Percentiles rank a stretch among this genome's conserved stretches.
Conservation (phyloP, 2,797 vertebrate genomes). For the Macroramphosus scolopax region DNA sequence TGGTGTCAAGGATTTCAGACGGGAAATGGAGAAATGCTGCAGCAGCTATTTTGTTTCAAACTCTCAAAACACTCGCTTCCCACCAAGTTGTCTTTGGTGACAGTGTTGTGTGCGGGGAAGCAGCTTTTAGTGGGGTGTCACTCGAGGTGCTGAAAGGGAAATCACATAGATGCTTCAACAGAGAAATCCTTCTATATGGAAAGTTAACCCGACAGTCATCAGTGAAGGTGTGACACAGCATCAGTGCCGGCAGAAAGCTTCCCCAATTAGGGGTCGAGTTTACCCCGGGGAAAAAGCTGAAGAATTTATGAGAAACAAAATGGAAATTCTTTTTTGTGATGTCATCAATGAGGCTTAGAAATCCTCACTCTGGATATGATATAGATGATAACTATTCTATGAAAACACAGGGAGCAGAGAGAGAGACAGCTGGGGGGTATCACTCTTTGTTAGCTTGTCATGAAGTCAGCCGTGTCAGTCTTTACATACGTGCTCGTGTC, state of each 20-base stretch:
- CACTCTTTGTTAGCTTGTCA: too few relatives aligned
- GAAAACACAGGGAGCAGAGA: conserved; percentile 26
- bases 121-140: conserved; percentile 73
- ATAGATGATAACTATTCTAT: conserved; percentile 15
- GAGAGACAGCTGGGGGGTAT: too few relatives aligned
- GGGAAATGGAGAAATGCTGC: conserved; percentile 77
- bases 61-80: conserved; percentile 73
- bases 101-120: conserved; percentile 70
- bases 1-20: conserved; percentile 81
- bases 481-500: too few relatives aligned
- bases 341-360: conserved; percentile 46
- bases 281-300: conserved; percentile 43
- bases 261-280: conserved; percentile 69
- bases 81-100: conserved; percentile 77
- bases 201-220: conserved; percentile 74
- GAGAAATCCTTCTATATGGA: conserved; percentile 55
- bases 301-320: conserved; percentile 68
- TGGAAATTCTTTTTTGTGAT: conserved; percentile 33
- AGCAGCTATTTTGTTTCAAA: conserved; percentile 82
- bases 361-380: conserved; percentile 32
- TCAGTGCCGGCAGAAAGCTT: conserved; percentile 58
- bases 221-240: conserved; percentile 54
- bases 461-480: too few relatives aligned
- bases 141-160: conserved; percentile 68
- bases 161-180: conserved; percentile 66